Conservation (phyloP, 2,888 invertebrate genomes). For the Urechis unicinctus region DNA sequence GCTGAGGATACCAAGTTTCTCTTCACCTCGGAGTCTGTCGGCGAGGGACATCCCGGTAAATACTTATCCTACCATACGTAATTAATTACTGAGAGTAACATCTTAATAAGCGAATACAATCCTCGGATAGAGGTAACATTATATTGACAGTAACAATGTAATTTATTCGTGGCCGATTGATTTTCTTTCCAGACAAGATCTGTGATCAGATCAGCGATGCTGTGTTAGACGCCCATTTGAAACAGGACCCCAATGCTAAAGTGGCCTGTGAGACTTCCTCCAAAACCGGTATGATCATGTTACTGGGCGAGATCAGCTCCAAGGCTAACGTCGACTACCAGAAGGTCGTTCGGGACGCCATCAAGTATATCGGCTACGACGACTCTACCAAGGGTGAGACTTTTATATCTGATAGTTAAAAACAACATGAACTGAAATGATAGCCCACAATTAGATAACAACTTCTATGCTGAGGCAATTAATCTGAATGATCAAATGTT, state of each 20-base stretch:
- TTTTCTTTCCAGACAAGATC: constrained; percentile 53
- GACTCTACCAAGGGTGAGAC: constrained; percentile 45
- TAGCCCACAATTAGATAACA: too few species aligned
- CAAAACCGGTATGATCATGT: constrained; percentile 97
- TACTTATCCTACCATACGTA: too few species aligned
- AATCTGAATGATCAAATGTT: constrained; percentile 4
- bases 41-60: constrained; percentile 51
- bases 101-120: too few species aligned
- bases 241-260: constrained; percentile 91
- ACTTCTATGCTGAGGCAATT: not conserved
- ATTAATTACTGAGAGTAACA: too few species aligned
- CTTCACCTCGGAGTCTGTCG: constrained; percentile 51
- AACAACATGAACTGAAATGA: too few species aligned
- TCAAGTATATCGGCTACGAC: constrained; percentile 97
- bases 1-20: too few species aligned
- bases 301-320: constrained; percentile 98
- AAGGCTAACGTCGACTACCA: constrained; percentile 97
- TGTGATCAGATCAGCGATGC: constrained; percentile 56
- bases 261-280: constrained; percentile 88
- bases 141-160: too few species aligned
- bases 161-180: too few species aligned
- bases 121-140: too few species aligned
- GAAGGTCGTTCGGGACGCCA: constrained; percentile 89
- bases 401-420: too few species aligned
- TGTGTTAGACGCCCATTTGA: constrained; percentile 67